These are phyloP conservation scores for Chaunax sp. DNA, from an alignment of 2,797 vertebrate genomes.

Conservation along the genomic window DNA sequence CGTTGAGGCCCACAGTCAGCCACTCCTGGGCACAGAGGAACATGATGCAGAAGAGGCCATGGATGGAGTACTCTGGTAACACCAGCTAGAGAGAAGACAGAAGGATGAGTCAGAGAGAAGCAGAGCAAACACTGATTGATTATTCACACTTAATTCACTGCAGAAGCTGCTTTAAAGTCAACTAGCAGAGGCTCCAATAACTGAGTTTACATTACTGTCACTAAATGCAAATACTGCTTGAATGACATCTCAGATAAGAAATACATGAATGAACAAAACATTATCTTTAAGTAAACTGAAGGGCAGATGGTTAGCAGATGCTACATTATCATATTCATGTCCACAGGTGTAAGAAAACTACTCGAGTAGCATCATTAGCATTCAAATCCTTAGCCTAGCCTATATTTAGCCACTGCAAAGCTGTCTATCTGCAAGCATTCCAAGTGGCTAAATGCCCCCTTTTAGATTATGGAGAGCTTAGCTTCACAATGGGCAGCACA, in stretches of 20 bases:
- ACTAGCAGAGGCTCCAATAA: not conserved
- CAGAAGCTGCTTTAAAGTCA: not conserved
- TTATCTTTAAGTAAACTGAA: constrained; percentile 18
- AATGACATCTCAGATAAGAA: constrained; percentile 11
- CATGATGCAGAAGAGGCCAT: constrained; percentile 98
- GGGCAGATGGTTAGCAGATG: constrained; percentile 44
- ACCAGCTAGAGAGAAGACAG: constrained; percentile 86
- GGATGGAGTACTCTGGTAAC: constrained; percentile 96
- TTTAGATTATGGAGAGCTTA: constrained; percentile 52
- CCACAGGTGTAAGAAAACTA: constrained; percentile 43
- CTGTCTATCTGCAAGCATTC: constrained; percentile 46
- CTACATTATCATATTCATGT: constrained; percentile 49
- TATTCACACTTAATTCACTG: constrained; percentile 15
- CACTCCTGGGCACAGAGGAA: constrained; percentile 98
- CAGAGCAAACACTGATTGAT: constrained; percentile 1
- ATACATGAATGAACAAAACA: constrained; percentile 16
- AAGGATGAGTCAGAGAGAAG: constrained; percentile 17
- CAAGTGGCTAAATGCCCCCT: constrained; percentile 52
- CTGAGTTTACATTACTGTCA: not conserved
- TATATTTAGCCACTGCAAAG: constrained; percentile 57
- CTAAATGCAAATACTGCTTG: not conserved
- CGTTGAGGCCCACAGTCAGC: constrained; percentile 95
- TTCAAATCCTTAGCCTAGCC: constrained; percentile 42
- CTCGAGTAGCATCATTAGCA: constrained; percentile 43
- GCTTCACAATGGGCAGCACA: constrained; percentile 44